Percentiles rank a stretch among this genome's conserved stretches.
These are phyloP conservation scores for Arvicanthis niloticus DNA, from an alignment of 2,113 vertebrate species.

Conservation along the genomic window DNA sequence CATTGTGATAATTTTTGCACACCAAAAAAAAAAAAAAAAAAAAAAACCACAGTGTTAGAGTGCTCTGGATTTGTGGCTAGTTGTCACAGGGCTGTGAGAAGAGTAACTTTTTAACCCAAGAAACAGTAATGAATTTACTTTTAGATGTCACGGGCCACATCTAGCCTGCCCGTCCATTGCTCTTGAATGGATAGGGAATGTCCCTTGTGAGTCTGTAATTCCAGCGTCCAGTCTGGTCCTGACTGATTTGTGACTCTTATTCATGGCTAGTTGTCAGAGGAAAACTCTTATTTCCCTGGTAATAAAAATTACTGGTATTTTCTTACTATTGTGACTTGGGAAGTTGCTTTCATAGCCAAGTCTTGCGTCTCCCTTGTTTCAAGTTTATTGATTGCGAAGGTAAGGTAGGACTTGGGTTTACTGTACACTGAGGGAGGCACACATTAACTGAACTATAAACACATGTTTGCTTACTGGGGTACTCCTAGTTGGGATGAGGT, in stretches of 20 bases:
- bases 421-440: neutral
- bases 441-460: neutral
- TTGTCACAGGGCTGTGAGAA: neutral
- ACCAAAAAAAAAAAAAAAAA: neutral
- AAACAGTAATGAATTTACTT: neutral
- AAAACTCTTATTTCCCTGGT: constrained; percentile 8
- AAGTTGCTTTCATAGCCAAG: neutral
- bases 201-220: neutral
- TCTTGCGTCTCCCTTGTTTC: neutral
- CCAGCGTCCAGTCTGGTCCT: neutral
- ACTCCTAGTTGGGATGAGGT: neutral
- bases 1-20: neutral
- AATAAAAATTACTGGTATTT: neutral
- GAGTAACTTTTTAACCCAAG: neutral
- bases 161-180: neutral
- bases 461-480: neutral
- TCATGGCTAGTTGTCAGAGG: neutral
- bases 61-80: neutral
- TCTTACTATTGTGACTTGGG: neutral
- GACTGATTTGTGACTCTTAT: neutral
- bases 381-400: neutral
- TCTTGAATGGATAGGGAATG: neutral
- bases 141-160: neutral
- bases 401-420: neutral
- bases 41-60: neutral